Percentiles rank a stretch among this genome's conserved stretches.
Conservation (phyloP, 2,113 vertebrate genomes). For the Mesembrinibis cayennensis region DNA sequence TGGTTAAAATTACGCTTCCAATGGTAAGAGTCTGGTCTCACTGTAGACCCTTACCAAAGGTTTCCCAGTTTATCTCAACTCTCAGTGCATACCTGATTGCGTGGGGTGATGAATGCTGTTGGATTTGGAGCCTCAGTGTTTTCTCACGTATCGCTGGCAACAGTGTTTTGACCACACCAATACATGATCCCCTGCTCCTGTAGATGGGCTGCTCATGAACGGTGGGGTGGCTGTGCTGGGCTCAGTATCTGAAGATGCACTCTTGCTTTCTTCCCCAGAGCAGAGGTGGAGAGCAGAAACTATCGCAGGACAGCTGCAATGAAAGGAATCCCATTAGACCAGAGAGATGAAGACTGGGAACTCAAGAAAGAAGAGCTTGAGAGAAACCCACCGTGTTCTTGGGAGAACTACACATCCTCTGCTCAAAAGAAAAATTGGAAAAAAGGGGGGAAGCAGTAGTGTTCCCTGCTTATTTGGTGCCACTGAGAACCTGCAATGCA, state of each 20-base stretch:
- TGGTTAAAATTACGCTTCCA: not conserved
- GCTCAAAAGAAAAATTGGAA: not conserved
- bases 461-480: not conserved
- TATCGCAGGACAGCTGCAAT: constrained; percentile 59
- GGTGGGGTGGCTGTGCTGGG: not conserved
- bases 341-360: constrained; percentile 85
- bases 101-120: not conserved
- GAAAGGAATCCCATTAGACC: constrained; percentile 75
- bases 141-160: not conserved
- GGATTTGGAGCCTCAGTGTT: not conserved
- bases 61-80: not conserved
- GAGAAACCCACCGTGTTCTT: not conserved
- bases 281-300: constrained; percentile 77
- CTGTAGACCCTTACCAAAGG: accelerated
- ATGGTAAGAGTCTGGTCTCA: not conserved
- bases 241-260: not conserved
- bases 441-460: not conserved
- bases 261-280: constrained; percentile 72
- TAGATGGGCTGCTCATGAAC: accelerated
- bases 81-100: not conserved
- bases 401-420: not conserved
- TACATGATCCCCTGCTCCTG: accelerated
- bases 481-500: not conserved
- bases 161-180: accelerated
- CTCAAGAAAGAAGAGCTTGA: constrained; percentile 67